phyloP scores from a whole-genome alignment of 2,113 vertebrate genomes.

The Papio anubis region DNA sequence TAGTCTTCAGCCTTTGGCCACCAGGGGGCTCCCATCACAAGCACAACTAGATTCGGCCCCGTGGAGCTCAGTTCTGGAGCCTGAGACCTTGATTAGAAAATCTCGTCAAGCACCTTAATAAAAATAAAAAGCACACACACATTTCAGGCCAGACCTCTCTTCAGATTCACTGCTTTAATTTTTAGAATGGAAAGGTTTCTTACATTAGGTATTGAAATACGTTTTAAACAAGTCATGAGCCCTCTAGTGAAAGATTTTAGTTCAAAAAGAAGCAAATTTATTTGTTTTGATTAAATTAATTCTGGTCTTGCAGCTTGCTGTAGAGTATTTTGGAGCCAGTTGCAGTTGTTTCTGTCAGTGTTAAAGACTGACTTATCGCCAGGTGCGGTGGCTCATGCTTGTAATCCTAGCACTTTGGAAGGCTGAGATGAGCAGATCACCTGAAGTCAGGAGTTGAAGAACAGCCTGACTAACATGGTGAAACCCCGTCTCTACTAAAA shows the following conservation, averaged over 20 bases:
- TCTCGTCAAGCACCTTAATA: not conserved
- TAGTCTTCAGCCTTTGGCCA: constrained; percentile 1
- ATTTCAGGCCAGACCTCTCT: not conserved
- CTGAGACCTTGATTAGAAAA: not conserved
- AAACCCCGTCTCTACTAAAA: too few species aligned
- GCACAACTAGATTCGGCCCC: not conserved
- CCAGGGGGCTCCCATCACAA: constrained; percentile 60
- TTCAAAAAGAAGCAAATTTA: not conserved
- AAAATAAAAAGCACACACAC: not conserved
- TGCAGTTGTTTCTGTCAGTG: not conserved
- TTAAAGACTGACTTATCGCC: not conserved
- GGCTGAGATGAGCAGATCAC: too few species aligned
- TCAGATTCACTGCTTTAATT: constrained; percentile 5
- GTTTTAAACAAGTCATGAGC: not conserved
- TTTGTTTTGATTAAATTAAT: not conserved
- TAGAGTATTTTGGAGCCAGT: not conserved
- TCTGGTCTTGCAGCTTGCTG: not conserved
- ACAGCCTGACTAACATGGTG: too few species aligned
- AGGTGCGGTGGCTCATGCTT: too few species aligned
- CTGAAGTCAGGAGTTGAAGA: too few species aligned
- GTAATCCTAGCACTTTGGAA: too few species aligned
- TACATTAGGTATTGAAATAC: not conserved
- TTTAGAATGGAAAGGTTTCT: not conserved
- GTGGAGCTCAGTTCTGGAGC: too few species aligned
- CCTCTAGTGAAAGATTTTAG: constrained; percentile 25